Base-by-base conservation (phyloP, 1,140 invertebrate species). In the Habropoda laboriosa region DNA sequence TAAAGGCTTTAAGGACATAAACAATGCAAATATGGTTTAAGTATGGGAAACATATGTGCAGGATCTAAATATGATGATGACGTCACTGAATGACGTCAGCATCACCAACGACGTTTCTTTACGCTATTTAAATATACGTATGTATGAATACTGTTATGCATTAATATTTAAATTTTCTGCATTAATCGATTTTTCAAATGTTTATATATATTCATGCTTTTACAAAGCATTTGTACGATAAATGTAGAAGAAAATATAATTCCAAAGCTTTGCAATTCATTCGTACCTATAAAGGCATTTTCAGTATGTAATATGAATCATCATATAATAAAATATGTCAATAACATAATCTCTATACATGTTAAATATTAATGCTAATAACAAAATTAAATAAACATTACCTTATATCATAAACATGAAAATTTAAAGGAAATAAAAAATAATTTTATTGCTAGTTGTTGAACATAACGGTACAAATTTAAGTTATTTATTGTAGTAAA, bases 11-110 rank as follows among this genome's bases (percentile, higher is more conserved):
- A 13, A 13, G 24, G 24, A 61, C 10, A 30, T 66, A 45, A 4
- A 30, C 16, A 0, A 42, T 30, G 30, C 18, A 45, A 64, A 66
- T 30, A 27, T 12, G 4, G 16, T 66, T n/a, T 12, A 7, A 24
- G 21, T 5, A 21, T 24, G 3, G 30, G 16, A 42, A 60, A 40
- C 42, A 68, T 35, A 60, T 71, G 76, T 51, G 45, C 21, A 53
- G 7, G 5, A 21, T 53, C 42, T 72, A 72, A 78, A 72, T 78
- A 72, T 47, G 27, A 40, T 5, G 24, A 58, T 78, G 76, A 78
- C 76, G 67, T 78, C 76, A 78, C 2, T 8, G 13, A 42, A 71
- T 78, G 76, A 72, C 67, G 76, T 78, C 57, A 78, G 45, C 45
- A 51, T 13, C 21, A 53, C 4, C 16, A 42, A 45, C 18, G 21